Percentiles rank a stretch among this genome's conserved stretches.
These are phyloP conservation scores for Lagopus muta DNA, from an alignment of 2,113 vertebrate genomes.

Conservation along the genomic window DNA sequence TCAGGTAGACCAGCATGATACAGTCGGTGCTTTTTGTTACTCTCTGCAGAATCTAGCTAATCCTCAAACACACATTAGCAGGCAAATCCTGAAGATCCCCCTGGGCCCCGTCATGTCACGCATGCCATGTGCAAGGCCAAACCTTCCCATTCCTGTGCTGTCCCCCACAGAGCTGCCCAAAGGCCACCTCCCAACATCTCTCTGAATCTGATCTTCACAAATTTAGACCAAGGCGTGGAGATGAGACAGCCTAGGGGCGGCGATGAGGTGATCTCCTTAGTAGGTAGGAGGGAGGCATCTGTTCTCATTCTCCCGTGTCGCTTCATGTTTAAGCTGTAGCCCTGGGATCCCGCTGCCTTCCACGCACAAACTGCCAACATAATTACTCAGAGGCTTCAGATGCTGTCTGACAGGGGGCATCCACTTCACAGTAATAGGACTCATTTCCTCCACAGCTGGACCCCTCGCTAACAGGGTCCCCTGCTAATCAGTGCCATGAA, in stretches of 20 bases:
- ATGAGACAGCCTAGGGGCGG: background rate
- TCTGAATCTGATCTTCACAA: background rate
- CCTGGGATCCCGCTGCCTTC: background rate
- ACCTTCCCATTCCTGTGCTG: background rate
- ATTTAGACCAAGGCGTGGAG: background rate
- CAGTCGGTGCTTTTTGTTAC: background rate
- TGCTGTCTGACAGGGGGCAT: background rate
- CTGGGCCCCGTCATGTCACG: too few relatives aligned
- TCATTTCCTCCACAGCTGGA: background rate
- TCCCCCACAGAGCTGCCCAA: background rate
- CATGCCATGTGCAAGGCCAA: background rate
- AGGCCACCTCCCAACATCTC: background rate
- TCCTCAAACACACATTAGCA: fast-evolving
- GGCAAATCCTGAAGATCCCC: background rate
- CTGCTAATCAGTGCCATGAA: background rate
- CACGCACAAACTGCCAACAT: fast-evolving
- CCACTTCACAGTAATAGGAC: fast-evolving
- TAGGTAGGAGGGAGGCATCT: background rate
- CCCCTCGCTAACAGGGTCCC: background rate
- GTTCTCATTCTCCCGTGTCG: background rate
- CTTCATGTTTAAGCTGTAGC: background rate
- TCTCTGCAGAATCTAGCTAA: background rate
- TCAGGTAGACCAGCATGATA: fast-evolving
- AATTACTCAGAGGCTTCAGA: background rate
- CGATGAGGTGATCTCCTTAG: background rate